Evolutionary conservation across 2,797 vertebrate genomes (phyloP).

Genomic region (Girardinus metallicus): DNA sequence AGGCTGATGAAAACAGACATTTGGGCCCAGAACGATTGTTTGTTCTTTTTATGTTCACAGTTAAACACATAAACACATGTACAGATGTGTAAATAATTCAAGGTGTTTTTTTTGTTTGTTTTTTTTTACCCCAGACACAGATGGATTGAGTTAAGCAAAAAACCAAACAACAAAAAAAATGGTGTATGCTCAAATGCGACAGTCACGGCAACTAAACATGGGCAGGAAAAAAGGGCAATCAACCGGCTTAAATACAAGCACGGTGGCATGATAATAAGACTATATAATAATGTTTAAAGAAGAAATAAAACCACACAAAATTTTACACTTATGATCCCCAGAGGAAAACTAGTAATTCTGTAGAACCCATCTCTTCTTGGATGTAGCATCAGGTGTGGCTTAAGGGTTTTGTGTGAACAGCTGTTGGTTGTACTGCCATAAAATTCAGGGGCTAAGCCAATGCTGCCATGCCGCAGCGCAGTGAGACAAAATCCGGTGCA

Average conservation of each 20-base stretch:
- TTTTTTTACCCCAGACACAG: conserved; percentile 3
- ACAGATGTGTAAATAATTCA: conserved; percentile 17
- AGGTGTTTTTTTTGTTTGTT: not conserved
- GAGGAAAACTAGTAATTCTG: not conserved
- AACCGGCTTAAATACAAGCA: not conserved
- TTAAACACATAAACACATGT: conserved; percentile 5
- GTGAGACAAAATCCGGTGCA: not conserved
- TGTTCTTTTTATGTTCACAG: not conserved
- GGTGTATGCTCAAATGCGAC: not conserved
- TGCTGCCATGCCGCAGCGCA: not conserved
- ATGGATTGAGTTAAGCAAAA: conserved; percentile 20
- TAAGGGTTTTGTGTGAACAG: conserved; percentile 1
- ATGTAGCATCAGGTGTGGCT: not conserved
- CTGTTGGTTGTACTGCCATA: not conserved
- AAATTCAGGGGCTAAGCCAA: not conserved
- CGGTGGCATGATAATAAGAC: not conserved
- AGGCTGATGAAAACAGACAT: not conserved
- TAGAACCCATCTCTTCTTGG: not conserved
- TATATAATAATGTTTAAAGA: not conserved
- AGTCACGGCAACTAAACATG: conserved; percentile 3
- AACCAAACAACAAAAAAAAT: not conserved
- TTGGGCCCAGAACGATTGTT: not conserved
- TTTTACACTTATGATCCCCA: not conserved
- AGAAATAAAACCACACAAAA: not conserved
- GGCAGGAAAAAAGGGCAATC: not conserved